Base-by-base conservation (phyloP, 2,797 vertebrate genomes). In the Melanogrammus aeglefinus region DNA sequence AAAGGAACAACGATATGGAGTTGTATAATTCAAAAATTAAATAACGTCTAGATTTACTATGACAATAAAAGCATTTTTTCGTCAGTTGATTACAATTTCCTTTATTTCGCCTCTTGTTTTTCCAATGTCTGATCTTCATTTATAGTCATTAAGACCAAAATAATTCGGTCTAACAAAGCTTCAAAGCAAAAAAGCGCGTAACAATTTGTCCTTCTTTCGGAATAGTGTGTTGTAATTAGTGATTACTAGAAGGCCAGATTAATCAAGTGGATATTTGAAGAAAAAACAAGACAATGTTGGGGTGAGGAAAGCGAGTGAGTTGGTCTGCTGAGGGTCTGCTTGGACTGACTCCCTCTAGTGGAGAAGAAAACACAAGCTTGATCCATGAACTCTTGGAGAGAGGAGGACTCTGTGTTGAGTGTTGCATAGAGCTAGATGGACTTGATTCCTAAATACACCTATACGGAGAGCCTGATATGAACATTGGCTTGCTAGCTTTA, bases 271-370 rank as follows among this genome's bases (percentile, higher is more conserved):
- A 73, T 7, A 63, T 33, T 24, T 14, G 14, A 7, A 63, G 39
- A 24, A n/a, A 69, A 18, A 29, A n/a, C 39, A 31, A 13, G n/a
- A 38, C 16, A 3, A 73, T 16, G 12, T 18, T 69, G 38, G 66
- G 41, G 51, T 75, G 9, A 14, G 18, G 72, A 6, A 66, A 71
- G 78, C 33, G 12, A 4, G 38, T 13, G 33, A 38, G 10, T n/a
- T 82, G 76, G 51, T 76, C 31, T 76, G 36, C 76, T n/a, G 77
- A 71, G 76, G 75, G 86, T 87, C 82, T 80, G 87, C 84, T 85
- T 90, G 87, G 90, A 81, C 82, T 87, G 90, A 88, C 92, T 91
- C 92, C 92, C 91, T 87, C 92, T 93, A 91, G 92, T 92, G 92
- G 88, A 84, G 74, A 71, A 76, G 72, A 0, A 16, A 0, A 7